phyloP scores from a whole-genome alignment of 2,888 invertebrate genomes.

The Sinotaia quadrata region DNA sequence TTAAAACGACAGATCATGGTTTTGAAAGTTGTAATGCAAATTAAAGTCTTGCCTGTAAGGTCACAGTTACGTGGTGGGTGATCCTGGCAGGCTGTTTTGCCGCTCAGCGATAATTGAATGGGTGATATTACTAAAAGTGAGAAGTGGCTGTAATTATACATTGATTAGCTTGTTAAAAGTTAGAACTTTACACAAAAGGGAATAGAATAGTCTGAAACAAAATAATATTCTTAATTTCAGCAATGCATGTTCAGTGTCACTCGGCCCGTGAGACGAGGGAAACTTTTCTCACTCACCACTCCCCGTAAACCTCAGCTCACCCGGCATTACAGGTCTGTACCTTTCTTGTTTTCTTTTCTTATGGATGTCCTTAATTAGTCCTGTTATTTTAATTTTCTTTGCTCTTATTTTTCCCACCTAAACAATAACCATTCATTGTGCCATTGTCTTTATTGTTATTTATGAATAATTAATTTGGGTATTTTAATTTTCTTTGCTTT shows the following conservation, averaged over 20 bases:
- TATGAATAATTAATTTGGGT: not conserved
- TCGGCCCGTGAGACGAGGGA: conserved; percentile 92
- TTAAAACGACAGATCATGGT: too few relatives aligned
- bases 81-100: too few relatives aligned
- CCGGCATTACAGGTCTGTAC: conserved; percentile 79
- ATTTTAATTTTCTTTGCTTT: not conserved
- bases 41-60: too few relatives aligned
- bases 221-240: conserved; percentile 67
- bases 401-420: too few relatives aligned
- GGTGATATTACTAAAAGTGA: too few relatives aligned
- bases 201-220: too few relatives aligned
- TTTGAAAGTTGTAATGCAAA: too few relatives aligned
- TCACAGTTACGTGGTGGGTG: too few relatives aligned
- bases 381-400: not conserved
- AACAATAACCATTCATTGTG: not conserved
- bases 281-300: conserved; percentile 86
- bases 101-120: too few relatives aligned
- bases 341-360: not conserved
- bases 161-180: too few relatives aligned
- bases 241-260: conserved; percentile 86
- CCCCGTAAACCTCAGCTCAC: conserved; percentile 92
- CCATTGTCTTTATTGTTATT: not conserved
- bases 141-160: too few relatives aligned
- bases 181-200: too few relatives aligned
- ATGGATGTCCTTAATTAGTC: not conserved